These are phyloP conservation scores for Dinomys branickii DNA, from an alignment of 2,113 vertebrate genomes.

Conservation along the genomic window DNA sequence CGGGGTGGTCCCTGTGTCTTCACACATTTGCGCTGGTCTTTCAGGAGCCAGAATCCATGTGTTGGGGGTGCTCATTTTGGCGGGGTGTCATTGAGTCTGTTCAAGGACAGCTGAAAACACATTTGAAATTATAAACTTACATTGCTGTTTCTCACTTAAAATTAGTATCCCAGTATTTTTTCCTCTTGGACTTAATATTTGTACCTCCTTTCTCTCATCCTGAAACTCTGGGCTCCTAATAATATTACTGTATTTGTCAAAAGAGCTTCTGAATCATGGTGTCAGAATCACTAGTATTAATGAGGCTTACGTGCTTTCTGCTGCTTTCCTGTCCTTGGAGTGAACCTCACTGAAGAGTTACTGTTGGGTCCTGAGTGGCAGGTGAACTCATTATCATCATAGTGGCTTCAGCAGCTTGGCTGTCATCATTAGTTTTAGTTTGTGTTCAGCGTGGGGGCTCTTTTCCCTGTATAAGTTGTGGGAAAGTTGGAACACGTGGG, in stretches of 20 bases:
- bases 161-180: not conserved
- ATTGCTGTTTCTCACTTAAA: not conserved
- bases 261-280: not conserved
- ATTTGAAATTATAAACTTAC: not conserved
- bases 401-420: too few relatives aligned
- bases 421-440: not conserved
- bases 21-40: not conserved
- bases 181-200: not conserved
- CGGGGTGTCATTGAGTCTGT: fast-evolving
- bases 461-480: not conserved
- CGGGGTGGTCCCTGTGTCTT: not conserved
- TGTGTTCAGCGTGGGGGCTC: too few relatives aligned
- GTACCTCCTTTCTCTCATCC: not conserved
- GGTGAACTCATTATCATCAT: too few relatives aligned
- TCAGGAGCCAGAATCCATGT: not conserved
- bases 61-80: too few relatives aligned
- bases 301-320: not conserved
- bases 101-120: too few relatives aligned
- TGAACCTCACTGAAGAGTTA: not conserved
- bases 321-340: not conserved
- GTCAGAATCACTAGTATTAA: fast-evolving
- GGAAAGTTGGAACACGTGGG: not conserved
- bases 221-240: not conserved
- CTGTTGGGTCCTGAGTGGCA: not conserved
- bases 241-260: not conserved